A percentile compares a stretch with the other conserved stretches of the same genome.
phyloP scores from a whole-genome alignment of 2,888 invertebrate species.

The Lottia gigantea region DNA sequence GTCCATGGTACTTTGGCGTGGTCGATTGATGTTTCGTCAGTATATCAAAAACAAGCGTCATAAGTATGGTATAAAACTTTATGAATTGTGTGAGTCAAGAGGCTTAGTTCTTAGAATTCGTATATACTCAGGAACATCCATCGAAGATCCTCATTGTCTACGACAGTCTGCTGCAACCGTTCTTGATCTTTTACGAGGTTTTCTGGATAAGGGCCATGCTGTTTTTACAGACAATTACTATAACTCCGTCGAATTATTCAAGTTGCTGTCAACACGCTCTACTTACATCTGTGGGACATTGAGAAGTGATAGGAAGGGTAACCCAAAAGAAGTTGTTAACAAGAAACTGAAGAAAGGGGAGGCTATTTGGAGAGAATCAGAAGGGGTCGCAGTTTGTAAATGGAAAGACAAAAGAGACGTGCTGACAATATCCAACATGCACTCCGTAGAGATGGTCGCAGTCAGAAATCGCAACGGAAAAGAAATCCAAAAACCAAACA shows the following conservation, averaged over 20 bases:
- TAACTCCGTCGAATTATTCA: constrained; percentile 21
- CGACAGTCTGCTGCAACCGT: constrained; percentile 22
- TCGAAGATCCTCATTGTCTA: constrained; percentile 2
- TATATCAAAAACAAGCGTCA: constrained; percentile 22
- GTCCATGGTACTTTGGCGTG: constrained; percentile 28
- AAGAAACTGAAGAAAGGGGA: constrained; percentile 28
- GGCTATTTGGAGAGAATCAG: constrained; percentile 20
- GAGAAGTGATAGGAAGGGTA: constrained; percentile 18
- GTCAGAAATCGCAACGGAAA: constrained; percentile 20
- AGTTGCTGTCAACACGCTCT: constrained; percentile 11
- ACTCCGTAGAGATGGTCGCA: constrained; percentile 23
- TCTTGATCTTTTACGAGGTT: constrained; percentile 12
- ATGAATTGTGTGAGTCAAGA: constrained; percentile 23
- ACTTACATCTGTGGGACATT: constrained; percentile 25
- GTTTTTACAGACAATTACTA: constrained; percentile 25
- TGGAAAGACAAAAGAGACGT: constrained; percentile 28
- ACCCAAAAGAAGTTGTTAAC: constrained; percentile 24
- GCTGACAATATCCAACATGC: constrained; percentile 24
- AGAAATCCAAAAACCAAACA: constrained; percentile 20
- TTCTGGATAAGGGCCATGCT: constrained; percentile 21
- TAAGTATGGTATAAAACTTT: constrained; percentile 25
- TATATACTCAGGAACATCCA: constrained; percentile 13
- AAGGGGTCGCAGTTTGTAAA: constrained; percentile 22
- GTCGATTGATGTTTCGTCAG: constrained; percentile 20
- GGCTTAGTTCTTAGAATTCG: constrained; percentile 17